These are phyloP conservation scores for Forbesichthys agassizii DNA, from an alignment of 2,113 vertebrate genomes.

Conservation along the genomic window DNA sequence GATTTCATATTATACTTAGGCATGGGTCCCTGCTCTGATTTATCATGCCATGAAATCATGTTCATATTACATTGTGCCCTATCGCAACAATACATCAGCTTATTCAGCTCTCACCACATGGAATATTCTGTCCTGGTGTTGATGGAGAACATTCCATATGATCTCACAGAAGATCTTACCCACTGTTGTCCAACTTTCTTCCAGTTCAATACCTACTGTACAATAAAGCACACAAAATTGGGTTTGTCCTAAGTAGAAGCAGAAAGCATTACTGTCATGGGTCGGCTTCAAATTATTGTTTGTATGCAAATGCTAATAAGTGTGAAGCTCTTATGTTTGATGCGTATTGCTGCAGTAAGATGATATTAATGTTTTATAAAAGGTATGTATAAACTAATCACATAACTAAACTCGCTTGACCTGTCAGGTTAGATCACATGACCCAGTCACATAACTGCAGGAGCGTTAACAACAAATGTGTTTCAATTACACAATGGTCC, in stretches of 20 bases:
- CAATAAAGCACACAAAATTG: slow-evolving; percentile 20
- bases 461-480: too few species aligned
- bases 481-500: too few species aligned
- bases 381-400: too few species aligned
- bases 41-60: slow-evolving; percentile 80
- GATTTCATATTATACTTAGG: slow-evolving; percentile 79
- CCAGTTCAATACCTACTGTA: slow-evolving; percentile 27
- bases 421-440: too few species aligned
- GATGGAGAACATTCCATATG: slow-evolving; percentile 39
- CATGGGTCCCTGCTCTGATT: slow-evolving; percentile 68
- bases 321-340: too few species aligned
- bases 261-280: background rate
- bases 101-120: slow-evolving; percentile 57
- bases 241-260: slow-evolving; percentile 13
- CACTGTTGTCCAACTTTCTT: slow-evolving; percentile 28
- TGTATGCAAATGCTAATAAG: too few species aligned
- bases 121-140: slow-evolving; percentile 61
- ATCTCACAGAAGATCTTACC: slow-evolving; percentile 48
- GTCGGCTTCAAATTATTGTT: too few species aligned
- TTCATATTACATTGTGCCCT: slow-evolving; percentile 73
- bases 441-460: too few species aligned
- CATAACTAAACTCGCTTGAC: too few species aligned
- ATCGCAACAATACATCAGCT: slow-evolving; percentile 74
- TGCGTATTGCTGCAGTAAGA: too few species aligned
- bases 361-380: too few species aligned